Evolutionary conservation across 2,888 invertebrate species (phyloP).

Genomic region (Augiades crinisus): DNA sequence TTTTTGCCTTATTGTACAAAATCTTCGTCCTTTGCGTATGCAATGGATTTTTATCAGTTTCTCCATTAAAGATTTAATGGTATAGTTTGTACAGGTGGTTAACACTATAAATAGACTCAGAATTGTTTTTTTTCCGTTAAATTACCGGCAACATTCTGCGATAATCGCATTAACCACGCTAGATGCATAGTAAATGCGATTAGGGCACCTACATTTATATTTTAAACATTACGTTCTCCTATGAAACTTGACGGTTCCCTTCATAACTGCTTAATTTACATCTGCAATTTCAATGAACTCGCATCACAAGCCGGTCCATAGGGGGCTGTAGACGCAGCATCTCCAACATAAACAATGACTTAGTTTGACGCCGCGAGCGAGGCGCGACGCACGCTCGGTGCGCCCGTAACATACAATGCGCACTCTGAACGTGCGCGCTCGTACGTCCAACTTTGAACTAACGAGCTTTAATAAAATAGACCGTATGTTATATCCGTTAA

Average conservation of each 20-base stretch:
- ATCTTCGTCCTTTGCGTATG: too few relatives aligned
- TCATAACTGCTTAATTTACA: conserved; percentile 8
- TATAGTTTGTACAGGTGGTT: too few relatives aligned
- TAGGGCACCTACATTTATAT: too few relatives aligned
- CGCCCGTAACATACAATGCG: conserved; percentile 40
- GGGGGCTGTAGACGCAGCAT: conserved; percentile 17
- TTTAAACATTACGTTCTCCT: background rate
- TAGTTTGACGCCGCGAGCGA: conserved; percentile 45
- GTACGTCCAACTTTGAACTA: conserved; percentile 15
- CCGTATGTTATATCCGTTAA: conserved; percentile 9
- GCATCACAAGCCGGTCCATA: conserved; percentile 10
- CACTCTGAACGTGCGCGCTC: conserved; percentile 6
- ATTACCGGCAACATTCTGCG: too few relatives aligned
- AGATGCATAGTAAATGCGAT: too few relatives aligned
- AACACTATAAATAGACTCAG: too few relatives aligned
- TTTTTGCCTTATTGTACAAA: too few relatives aligned
- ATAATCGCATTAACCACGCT: too few relatives aligned
- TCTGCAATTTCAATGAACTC: conserved; percentile 17
- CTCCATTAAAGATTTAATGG: too few relatives aligned
- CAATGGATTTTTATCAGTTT: too few relatives aligned
- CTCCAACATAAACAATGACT: conserved; percentile 40
- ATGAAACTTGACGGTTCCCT: background rate
- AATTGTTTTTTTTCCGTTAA: too few relatives aligned
- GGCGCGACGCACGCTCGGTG: conserved; percentile 35
- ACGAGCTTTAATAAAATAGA: conserved; percentile 1